Evolutionary conservation across 2,113 vertebrate species (phyloP), one percentile per base, ranked within the genome.

Genomic region (Podocnemis expansa): DNA sequence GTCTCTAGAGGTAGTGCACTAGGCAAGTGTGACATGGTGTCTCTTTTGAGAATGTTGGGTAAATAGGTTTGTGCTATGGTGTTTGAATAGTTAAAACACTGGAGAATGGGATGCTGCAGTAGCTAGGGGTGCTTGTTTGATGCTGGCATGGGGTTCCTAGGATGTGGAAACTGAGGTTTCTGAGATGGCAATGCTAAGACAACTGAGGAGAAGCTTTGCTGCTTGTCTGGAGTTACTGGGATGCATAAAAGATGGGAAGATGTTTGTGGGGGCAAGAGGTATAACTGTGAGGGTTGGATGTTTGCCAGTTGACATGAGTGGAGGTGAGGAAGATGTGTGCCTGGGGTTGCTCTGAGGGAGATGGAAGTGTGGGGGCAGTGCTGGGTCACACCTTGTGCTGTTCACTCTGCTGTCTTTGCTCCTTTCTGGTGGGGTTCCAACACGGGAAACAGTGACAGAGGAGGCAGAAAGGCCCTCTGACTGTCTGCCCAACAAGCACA

Each of bases 391-490:
- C 0, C 9, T 80, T n/a, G 0, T 73, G 78, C 24, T 78, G 75
- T 84, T 85, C 22, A 13, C 63, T 70, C 63, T 38, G 22, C 41
- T 93, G 56, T 43, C 13, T 1, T 2, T 31, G 49, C 51, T 79
- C 29, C 80, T 31, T 45, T 52, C 87, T 88, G 87, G 83, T 85
- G 92, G 1, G 29, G 82, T 89, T 91, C 76, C 87, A 82, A 17
- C 17, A n/a, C 17, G 19, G 60, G 55, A 79, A 70, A 43, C 19
- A 80, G 80, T 92, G 67, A 31, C 87, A 60, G 90, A 16, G 70
- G 93, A 89, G 88, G 81, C 81, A 94, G 79, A n/a, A 84, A 51
- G 91, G 85, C 95, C 94, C 86, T 80, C 95, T 80, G 17, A 29
- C 55, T 87, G 80, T 87, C 82, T 82, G 60, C 82, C 94, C 95